phyloP scores from a whole-genome alignment of 2,113 vertebrate species.

The Oncorhynchus tshawytscha region DNA sequence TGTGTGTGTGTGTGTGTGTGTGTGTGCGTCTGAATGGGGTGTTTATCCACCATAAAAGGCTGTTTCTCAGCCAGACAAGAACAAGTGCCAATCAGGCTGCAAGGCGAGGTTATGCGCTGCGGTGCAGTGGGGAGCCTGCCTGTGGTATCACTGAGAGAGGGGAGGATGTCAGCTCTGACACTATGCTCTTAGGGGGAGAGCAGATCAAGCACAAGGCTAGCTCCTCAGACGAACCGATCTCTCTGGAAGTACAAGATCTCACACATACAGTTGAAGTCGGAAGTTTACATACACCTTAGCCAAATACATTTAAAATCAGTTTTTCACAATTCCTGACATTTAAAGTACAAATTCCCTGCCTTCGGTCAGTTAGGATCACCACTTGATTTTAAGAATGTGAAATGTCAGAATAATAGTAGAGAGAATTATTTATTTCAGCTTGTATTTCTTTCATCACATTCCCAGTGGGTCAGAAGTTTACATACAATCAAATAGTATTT shows the following conservation, averaged over 20 bases:
- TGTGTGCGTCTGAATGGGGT: neutral
- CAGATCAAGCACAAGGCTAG: constrained; percentile 55
- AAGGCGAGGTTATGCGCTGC: constrained; percentile 9
- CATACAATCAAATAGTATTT: too few relatives aligned
- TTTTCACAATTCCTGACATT: too few relatives aligned
- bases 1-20: too few relatives aligned
- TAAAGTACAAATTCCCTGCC: too few relatives aligned
- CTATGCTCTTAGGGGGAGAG: constrained; percentile 46
- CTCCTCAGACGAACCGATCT: constrained; percentile 44
- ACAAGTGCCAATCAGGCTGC: constrained; percentile 3
- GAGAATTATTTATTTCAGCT: too few relatives aligned
- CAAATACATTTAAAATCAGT: too few relatives aligned
- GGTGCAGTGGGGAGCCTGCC: constrained; percentile 25
- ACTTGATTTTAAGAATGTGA: too few relatives aligned
- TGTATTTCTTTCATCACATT: too few relatives aligned
- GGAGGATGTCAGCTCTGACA: constrained; percentile 21
- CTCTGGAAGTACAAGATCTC: constrained; percentile 27
- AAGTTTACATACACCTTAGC: too few relatives aligned
- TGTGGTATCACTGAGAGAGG: constrained; percentile 15
- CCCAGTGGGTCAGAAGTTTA: too few relatives aligned
- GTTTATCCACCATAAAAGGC: neutral
- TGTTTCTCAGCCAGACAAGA: constrained; percentile 2
- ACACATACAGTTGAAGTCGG: neutral
- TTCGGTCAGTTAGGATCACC: too few relatives aligned
- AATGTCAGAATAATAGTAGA: too few relatives aligned